phyloP scores from a whole-genome alignment of 2,797 vertebrate species.

The Craterocephalus amniculus region DNA sequence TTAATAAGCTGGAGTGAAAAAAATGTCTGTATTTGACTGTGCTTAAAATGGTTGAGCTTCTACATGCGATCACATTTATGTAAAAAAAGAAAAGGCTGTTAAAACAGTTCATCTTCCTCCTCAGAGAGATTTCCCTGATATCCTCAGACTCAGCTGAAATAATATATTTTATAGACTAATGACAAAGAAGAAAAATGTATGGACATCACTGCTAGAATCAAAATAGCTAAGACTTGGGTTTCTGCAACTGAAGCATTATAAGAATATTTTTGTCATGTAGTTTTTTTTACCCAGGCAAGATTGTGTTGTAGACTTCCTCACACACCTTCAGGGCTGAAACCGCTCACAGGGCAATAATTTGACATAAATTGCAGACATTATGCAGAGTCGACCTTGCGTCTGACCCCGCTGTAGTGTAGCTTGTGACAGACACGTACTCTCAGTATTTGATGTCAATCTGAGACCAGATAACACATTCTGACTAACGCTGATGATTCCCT shows the following conservation, averaged over 20 bases:
- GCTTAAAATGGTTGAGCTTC: too few species aligned
- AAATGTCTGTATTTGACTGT: too few species aligned
- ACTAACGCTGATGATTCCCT: slow-evolving; percentile 36
- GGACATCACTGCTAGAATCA: background rate
- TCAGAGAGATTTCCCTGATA: too few species aligned
- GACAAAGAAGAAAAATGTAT: background rate
- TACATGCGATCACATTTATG: too few species aligned
- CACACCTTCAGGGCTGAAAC: slow-evolving; percentile 8
- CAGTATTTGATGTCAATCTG: slow-evolving; percentile 15
- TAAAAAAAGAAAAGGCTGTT: too few species aligned
- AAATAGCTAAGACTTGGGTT: background rate
- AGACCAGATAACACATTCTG: slow-evolving; percentile 22
- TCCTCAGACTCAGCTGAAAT: too few species aligned
- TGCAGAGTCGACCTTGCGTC: slow-evolving; percentile 43
- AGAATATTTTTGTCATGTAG: too few species aligned
- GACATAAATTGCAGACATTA: slow-evolving; percentile 44
- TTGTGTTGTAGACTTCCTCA: too few species aligned
- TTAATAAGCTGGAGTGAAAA: too few species aligned
- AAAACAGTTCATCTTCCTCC: too few species aligned
- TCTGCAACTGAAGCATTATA: too few species aligned
- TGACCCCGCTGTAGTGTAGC: slow-evolving; percentile 27
- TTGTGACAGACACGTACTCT: slow-evolving; percentile 27
- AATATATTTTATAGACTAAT: background rate
- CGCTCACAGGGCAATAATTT: slow-evolving; percentile 43
- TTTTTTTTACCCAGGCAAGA: too few species aligned